phyloP scores from a whole-genome alignment of 1,140 invertebrate genomes.

The Drosophila lacteicornis region DNA sequence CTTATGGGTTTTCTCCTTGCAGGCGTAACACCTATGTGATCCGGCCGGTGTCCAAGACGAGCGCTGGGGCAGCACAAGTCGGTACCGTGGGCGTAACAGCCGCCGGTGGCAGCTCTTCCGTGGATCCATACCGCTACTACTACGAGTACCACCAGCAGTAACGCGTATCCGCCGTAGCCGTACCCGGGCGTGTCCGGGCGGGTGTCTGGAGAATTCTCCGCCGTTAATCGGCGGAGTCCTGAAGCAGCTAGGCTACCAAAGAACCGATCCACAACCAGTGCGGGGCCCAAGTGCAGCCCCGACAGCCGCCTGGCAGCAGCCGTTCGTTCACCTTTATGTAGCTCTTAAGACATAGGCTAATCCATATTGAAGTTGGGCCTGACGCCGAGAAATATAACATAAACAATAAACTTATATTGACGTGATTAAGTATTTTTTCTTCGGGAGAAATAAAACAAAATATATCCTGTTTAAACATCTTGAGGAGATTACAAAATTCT shows the following conservation, averaged over 20 bases:
- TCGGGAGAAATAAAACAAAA: neutral
- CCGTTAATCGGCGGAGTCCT: slow-evolving; percentile 21
- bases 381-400: slow-evolving; percentile 15
- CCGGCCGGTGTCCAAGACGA: slow-evolving; percentile 85
- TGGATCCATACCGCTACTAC: slow-evolving; percentile 87
- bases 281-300: slow-evolving; percentile 25
- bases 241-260: slow-evolving; percentile 74
- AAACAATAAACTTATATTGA: slow-evolving; percentile 30
- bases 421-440: too few species aligned
- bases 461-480: neutral
- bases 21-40: slow-evolving; percentile 88
- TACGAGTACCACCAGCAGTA: slow-evolving; percentile 85
- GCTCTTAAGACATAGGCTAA: slow-evolving; percentile 63
- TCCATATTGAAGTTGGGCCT: slow-evolving; percentile 22
- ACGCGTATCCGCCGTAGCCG: neutral
- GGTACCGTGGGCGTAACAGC: slow-evolving; percentile 59
- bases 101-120: slow-evolving; percentile 71
- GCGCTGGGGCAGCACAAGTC: slow-evolving; percentile 12
- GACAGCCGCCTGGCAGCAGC: slow-evolving; percentile 32
- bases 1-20: slow-evolving; percentile 75
- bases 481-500: neutral
- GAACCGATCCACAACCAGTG: slow-evolving; percentile 47
- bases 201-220: slow-evolving; percentile 37
- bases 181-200: too few species aligned
- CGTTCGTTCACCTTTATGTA: slow-evolving; percentile 58